A percentile compares a stretch with the other conserved stretches of the same genome.
Evolutionary conservation across 1,140 invertebrate species (phyloP).

Genomic region (Hyles vespertilio): DNA sequence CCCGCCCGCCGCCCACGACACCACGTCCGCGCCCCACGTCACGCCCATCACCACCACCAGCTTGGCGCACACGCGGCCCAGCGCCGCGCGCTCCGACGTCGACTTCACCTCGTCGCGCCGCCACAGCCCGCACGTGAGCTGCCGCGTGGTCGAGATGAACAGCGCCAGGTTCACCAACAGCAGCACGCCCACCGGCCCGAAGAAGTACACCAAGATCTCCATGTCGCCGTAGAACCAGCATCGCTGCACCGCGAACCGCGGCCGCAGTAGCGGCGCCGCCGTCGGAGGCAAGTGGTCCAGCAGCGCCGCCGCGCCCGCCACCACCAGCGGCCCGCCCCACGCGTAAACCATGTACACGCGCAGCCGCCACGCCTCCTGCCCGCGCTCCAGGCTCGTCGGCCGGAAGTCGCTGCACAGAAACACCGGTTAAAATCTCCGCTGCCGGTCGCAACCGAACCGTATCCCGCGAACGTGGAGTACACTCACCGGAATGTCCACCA

Average conservation of each 20-base stretch:
- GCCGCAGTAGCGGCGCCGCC: constrained; percentile 78
- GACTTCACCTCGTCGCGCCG: constrained; percentile 90
- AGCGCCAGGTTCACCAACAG: constrained; percentile 85
- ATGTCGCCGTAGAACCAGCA: constrained; percentile 90
- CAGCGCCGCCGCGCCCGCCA: constrained; percentile 82
- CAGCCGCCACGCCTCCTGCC: constrained; percentile 85
- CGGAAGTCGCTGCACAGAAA: constrained; percentile 82
- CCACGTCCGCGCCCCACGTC: constrained; percentile 88
- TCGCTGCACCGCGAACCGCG: constrained; percentile 83
- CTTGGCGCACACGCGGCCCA: constrained; percentile 88
- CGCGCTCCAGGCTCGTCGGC: constrained; percentile 87
- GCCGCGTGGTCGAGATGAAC: constrained; percentile 87
- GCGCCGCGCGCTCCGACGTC: constrained; percentile 86
- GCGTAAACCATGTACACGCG: constrained; percentile 87
- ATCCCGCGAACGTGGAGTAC: background rate
- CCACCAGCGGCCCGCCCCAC: constrained; percentile 86
- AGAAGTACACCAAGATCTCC: constrained; percentile 89
- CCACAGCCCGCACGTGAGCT: constrained; percentile 91
- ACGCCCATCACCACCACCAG: constrained; percentile 91
- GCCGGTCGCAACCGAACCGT: background rate
- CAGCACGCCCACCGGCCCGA: constrained; percentile 86
- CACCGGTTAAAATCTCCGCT: background rate
- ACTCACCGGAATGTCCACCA: constrained; percentile 93
- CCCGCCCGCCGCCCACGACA: constrained; percentile 84
- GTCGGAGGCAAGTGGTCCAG: constrained; percentile 80